Percentiles rank a stretch among this genome's conserved stretches.
Conservation (phyloP, 1,140 invertebrate genomes). For the Drosophila subobscura region DNA sequence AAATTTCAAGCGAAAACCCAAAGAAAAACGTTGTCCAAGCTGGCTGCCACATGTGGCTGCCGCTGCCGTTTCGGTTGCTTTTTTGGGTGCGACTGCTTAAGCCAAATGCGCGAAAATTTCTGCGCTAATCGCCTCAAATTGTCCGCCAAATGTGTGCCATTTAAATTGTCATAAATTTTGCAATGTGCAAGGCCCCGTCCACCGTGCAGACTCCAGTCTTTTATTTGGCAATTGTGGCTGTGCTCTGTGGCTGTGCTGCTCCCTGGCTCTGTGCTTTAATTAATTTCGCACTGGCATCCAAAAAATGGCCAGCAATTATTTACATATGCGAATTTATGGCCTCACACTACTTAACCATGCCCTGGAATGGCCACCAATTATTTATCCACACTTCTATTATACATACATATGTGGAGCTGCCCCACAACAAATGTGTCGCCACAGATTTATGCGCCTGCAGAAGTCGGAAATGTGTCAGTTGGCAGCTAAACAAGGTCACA, state of each 20-base stretch:
- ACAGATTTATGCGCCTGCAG: constrained; percentile 18
- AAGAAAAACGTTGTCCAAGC: constrained; percentile 18
- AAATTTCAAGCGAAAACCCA: constrained; percentile 32
- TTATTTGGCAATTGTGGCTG: constrained; percentile 17
- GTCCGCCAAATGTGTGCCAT: constrained; percentile 76
- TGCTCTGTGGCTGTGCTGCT: not conserved
- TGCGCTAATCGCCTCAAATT: constrained; percentile 77
- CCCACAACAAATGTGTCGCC: constrained; percentile 1
- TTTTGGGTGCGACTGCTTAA: constrained; percentile 37
- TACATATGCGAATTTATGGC: constrained; percentile 68
- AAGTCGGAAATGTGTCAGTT: constrained; percentile 11
- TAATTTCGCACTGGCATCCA: constrained; percentile 55
- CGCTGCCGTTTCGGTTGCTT: not conserved
- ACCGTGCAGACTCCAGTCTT: constrained; percentile 44
- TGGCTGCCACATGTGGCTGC: constrained; percentile 50
- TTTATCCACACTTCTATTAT: constrained; percentile 41
- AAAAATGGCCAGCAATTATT: constrained; percentile 72
- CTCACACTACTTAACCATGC: constrained; percentile 55
- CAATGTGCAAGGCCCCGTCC: constrained; percentile 47
- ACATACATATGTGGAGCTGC: not conserved
- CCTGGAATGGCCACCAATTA: constrained; percentile 43
- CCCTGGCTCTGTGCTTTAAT: constrained; percentile 54
- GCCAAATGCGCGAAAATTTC: constrained; percentile 73
- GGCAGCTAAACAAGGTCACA: not conserved
- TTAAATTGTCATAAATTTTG: constrained; percentile 82